Evolutionary conservation across 2,797 vertebrate genomes (phyloP), one percentile per base, ranked within the genome.

Genomic region (Alcedo atthis): DNA sequence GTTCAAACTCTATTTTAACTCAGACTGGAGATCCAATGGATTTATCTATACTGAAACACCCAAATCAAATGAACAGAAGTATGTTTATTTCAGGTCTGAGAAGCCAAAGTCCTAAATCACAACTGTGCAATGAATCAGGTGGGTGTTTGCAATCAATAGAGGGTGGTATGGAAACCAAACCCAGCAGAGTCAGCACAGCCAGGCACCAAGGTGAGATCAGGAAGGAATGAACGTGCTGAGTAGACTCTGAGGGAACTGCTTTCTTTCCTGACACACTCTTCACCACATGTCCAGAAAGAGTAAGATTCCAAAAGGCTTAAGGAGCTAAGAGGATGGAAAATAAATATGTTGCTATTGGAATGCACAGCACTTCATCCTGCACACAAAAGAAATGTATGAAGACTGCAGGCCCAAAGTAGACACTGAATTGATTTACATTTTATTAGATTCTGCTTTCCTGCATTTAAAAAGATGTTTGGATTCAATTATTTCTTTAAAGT

Each of bases 361-460:
- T 85, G 90, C 88, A 58, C 48, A 85, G 84, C 63, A 94, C 78
- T 40, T 40, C 37, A 40, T 15, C 37, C 37, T 40, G 37, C 37
- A 40, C 14, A 40, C 15, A 40, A 40, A 40, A 40, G 37, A 40
- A 40, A 15, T 40, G 14, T 40, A 40, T 40, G 89, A 95, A 90
- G 59, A 59, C 63, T 87, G 64, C 53, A 94, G 92, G 87, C 71
- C 82, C 92, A 87, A 92, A 96, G 70, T 74, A 95, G 64, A 91
- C 82, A 78, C 73, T 90, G 76, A 95, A 95, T 93, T 92, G 53
- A 96, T 96, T 96, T 96, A 70, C 64, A 74, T 81, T 96, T 93
- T 86, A 97, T 96, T 96, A 94, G 88, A 94, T 96, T 95, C 77
- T 94, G 63, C 68, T 90, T 95, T 94, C 88, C 91, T 94, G 75